Evolutionary conservation across 1,140 invertebrate genomes (phyloP).

Genomic region (Zaprionus taronus): DNA sequence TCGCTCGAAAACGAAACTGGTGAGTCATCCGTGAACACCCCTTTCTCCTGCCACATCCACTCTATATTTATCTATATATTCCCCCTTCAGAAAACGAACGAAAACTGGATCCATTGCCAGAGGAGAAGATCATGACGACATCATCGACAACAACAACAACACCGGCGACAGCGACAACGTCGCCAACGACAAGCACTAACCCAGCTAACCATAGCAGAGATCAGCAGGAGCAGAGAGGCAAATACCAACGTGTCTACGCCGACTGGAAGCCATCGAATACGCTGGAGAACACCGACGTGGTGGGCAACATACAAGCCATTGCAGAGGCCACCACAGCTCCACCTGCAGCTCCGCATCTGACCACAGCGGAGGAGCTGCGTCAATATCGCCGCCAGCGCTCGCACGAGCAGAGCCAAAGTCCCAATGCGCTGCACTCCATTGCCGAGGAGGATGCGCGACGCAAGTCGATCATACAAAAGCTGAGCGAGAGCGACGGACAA

Average conservation of each 20-base stretch:
- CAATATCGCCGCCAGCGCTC: conserved; percentile 77
- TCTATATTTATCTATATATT: background rate
- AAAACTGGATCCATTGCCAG: conserved; percentile 89
- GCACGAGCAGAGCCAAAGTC: conserved; percentile 70
- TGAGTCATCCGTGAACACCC: conserved; percentile 70
- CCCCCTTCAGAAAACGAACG: conserved; percentile 88
- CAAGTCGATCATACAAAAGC: conserved; percentile 76
- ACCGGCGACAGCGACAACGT: conserved; percentile 52
- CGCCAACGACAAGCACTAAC: conserved; percentile 69
- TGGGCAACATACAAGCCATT: conserved; percentile 93
- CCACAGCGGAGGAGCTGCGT: conserved; percentile 86
- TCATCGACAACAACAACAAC: conserved; percentile 72
- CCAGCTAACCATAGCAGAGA: conserved; percentile 41
- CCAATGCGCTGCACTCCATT: conserved; percentile 85
- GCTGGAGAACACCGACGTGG: conserved; percentile 92
- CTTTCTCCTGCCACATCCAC: background rate
- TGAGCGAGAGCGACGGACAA: conserved; percentile 84
- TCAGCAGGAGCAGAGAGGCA: conserved; percentile 24
- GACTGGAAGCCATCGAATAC: conserved; percentile 92
- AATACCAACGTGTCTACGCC: conserved; percentile 88
- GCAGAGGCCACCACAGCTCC: conserved; percentile 85
- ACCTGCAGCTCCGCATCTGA: conserved; percentile 84
- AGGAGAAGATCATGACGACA: conserved; percentile 85
- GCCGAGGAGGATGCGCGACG: conserved; percentile 85
- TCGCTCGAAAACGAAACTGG: conserved; percentile 93